Base-by-base conservation (phyloP, 2,888 invertebrate species). In the Phaonia tiefii region DNA sequence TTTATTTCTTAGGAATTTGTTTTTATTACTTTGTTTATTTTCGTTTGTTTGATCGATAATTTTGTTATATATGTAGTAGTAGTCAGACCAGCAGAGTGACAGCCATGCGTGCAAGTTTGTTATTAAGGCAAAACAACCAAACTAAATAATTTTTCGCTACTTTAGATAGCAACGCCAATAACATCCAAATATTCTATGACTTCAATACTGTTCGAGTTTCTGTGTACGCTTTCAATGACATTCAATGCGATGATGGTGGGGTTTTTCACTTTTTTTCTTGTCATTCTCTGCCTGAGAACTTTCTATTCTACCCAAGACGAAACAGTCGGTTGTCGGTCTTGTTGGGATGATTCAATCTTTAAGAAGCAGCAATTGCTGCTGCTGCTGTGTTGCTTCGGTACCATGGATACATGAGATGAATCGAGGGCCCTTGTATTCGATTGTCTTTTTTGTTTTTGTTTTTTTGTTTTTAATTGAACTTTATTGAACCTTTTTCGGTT, bases 31-130 rank as follows among this genome's bases (percentile, higher is more conserved):
- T 60, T 20, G 58, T 26, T 58, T 75, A 49, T 49, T 22, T 54
- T 4, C 22, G 1, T 22, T 25, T 81, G 81, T 81, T 81, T 81
- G 75, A 81, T 81, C 81, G 75, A 81, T 81, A 80, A 75, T 74
- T 31, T 31, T 31, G 31, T 31, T 31, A 31, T 31, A 31, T 31
- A 31, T 31, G 8, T 31, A 8, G 8, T 31, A 31, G n/a, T n/a
- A n/a, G n/a, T n/a, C n/a, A n/a, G n/a, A n/a, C n/a, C n/a, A n/a
- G 31, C 3, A 31, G 10, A 49, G 15, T 49, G 13, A 22, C 54
- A 56, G 13, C 60, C 74, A 77, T 78, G 80, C 80, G 80, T 81
- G 77, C 67, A 54, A 75, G 71, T 63, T 72, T 67, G 72, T 65
- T 72, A 78, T 81, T 75, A 72, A 58, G 31, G 31, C 17, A 67